Conservation (phyloP, 2,797 vertebrate species). For the Pogonophryne albipinna region DNA sequence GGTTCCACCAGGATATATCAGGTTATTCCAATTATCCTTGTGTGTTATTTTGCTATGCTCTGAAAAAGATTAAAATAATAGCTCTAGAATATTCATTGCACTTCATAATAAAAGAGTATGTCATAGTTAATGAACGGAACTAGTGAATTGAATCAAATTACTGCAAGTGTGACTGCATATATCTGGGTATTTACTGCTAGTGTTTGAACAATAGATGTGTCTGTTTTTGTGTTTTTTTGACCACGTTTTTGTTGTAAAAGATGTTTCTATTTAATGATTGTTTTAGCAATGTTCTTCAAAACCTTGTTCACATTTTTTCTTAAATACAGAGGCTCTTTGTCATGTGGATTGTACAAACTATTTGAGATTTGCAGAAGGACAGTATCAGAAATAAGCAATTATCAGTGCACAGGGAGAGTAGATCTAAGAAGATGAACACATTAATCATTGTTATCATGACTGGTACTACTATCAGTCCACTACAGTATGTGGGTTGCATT, state of each 20-base stretch:
- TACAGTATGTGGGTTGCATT: slow-evolving; percentile 74
- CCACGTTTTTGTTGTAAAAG: too few relatives aligned
- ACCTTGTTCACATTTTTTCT: slow-evolving; percentile 5
- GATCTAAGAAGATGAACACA: slow-evolving; percentile 78
- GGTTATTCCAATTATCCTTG: not conserved
- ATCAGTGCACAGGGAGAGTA: slow-evolving; percentile 69
- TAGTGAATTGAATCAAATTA: slow-evolving; percentile 9
- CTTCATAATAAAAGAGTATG: not conserved
- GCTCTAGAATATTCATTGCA: slow-evolving; percentile 2
- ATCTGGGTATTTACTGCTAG: not conserved
- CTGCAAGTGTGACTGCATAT: not conserved
- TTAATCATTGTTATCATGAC: slow-evolving; percentile 80
- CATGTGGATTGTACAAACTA: slow-evolving; percentile 46
- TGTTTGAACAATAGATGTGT: not conserved
- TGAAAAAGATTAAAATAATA: not conserved
- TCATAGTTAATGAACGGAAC: not conserved
- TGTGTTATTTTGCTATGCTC: not conserved
- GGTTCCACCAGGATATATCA: too few relatives aligned
- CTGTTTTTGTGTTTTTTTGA: too few relatives aligned
- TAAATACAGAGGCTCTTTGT: slow-evolving; percentile 31
- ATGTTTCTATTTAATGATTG: too few relatives aligned
- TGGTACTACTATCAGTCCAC: slow-evolving; percentile 68
- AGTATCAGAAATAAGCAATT: slow-evolving; percentile 73
- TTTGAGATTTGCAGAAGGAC: slow-evolving; percentile 52
- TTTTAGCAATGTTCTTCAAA: slow-evolving; percentile 14